Percentiles rank a stretch among this genome's conserved stretches.
Conservation (phyloP, 2,888 invertebrate species). For the Digitonthophagus gazella region DNA sequence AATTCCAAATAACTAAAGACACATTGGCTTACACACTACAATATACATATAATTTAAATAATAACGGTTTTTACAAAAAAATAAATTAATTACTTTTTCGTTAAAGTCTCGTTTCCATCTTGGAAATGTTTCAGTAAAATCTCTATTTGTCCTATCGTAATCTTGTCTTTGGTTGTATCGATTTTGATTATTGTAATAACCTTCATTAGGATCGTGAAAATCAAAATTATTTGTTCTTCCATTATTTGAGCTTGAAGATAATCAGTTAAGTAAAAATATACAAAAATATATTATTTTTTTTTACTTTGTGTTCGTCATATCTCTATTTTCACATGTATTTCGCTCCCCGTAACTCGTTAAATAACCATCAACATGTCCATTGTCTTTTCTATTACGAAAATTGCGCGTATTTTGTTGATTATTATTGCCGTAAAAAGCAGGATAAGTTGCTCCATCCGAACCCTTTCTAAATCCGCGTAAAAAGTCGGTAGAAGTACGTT, state of each 20-base stretch:
- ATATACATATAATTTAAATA: slow-evolving; percentile 13
- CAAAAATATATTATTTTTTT: neutral
- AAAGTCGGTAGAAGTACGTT: slow-evolving; percentile 1
- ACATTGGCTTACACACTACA: slow-evolving; percentile 48
- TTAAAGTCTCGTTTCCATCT: slow-evolving; percentile 18
- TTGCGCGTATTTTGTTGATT: slow-evolving; percentile 2
- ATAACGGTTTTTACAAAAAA: neutral
- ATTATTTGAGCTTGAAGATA: neutral
- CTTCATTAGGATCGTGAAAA: neutral
- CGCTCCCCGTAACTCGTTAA: slow-evolving; percentile 6
- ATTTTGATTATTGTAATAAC: neutral
- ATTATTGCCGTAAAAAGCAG: slow-evolving; percentile 17
- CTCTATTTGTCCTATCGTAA: slow-evolving; percentile 1
- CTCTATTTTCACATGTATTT: neutral
- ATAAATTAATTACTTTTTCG: slow-evolving; percentile 16
- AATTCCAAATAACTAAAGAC: slow-evolving; percentile 48
- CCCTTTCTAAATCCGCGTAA: slow-evolving; percentile 5
- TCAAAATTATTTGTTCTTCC: neutral
- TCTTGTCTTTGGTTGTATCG: neutral
- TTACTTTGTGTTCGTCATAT: neutral
- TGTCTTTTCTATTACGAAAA: neutral
- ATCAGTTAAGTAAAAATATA: neutral
- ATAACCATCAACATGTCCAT: slow-evolving; percentile 17
- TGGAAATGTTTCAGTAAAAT: neutral
- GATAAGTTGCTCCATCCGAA: slow-evolving; percentile 18